Base-by-base conservation (phyloP, 2,113 vertebrate genomes). In the Oxyura jamaicensis region DNA sequence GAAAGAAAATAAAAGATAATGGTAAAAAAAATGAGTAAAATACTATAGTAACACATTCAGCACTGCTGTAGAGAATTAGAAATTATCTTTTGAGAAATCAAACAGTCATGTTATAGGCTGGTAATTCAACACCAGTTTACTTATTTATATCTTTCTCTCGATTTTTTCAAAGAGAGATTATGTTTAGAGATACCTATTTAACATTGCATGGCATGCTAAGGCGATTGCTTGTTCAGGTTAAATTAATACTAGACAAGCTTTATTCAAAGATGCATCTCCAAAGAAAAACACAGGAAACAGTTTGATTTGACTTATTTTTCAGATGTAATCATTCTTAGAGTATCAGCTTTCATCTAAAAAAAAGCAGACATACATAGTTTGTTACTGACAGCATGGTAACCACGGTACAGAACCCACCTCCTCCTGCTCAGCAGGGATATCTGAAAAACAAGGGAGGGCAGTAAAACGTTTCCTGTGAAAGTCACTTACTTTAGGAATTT, bases 181-280 rank as follows among this genome's bases (percentile, higher is more conserved):
- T 18, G 86, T 78, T 82, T 91, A 59, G 78, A 42, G 1, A 85
- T 18, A 88, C 11, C 48, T 56, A 86, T 83, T 94, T 77, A 94
- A 94, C 72, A 76, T 67, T 36, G 90, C 52, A 1, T 73, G 35
- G 35, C 28, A 68, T 16, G 71, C 23, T n/a, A 63, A 67, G 25
- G 59, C 52, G 26, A 79, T 84, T 20, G 29, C 8, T 73, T 65
- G 9, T 73, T 93, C 41, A 59, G 91, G 83, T 56, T 89, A 87
- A 93, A 87, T 77, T 87, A 96, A 87, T 72, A 88, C 52, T 53
- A 91, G 60, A 74, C 58, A 89, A 90, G 66, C 11, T 92, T 86
- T 93, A 73, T 66, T 80, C 48, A 95, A 85, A 84, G 41, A 91
- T 16, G 18, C 63, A n/a, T 83, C 80, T 62, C 65, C 63, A 79